phyloP scores from a whole-genome alignment of 2,888 invertebrate species.

The Anoncus sp. region DNA sequence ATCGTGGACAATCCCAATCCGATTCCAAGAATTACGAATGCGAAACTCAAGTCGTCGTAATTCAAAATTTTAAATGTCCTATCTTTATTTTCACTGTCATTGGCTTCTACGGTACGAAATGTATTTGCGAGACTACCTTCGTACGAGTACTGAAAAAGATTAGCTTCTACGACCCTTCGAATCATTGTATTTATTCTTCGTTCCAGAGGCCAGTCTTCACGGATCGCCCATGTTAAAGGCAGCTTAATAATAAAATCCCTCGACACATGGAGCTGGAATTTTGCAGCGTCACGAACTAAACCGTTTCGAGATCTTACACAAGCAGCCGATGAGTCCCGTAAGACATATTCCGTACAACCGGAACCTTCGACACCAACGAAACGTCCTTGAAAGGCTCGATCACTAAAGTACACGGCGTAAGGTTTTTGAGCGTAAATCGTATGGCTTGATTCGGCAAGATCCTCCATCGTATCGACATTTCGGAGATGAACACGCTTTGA shows the following conservation, averaged over 20 bases:
- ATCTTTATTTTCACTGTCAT: not conserved
- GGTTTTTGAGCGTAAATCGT: not conserved
- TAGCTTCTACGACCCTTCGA: not conserved
- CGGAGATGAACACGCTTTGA: not conserved
- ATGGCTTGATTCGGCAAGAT: constrained; percentile 22
- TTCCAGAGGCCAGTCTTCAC: constrained; percentile 37
- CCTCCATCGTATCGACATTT: not conserved
- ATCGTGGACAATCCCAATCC: constrained; percentile 7
- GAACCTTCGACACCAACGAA: not conserved
- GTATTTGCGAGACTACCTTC: not conserved
- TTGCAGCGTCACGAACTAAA: not conserved
- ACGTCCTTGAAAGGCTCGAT: constrained; percentile 5
- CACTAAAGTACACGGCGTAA: not conserved
- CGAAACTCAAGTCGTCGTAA: constrained; percentile 10
- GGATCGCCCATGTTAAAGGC: not conserved
- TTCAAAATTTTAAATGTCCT: constrained; percentile 1
- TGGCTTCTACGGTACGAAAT: not conserved
- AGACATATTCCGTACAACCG: constrained; percentile 20
- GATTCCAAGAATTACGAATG: constrained; percentile 28
- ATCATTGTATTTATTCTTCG: not conserved
- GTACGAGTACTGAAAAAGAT: not conserved
- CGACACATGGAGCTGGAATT: constrained; percentile 7
- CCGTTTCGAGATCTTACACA: not conserved
- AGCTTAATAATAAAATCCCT: not conserved
- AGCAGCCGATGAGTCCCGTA: constrained; percentile 1